phyloP scores from a whole-genome alignment of 2,113 vertebrate genomes.

The Pogona vitticeps region DNA sequence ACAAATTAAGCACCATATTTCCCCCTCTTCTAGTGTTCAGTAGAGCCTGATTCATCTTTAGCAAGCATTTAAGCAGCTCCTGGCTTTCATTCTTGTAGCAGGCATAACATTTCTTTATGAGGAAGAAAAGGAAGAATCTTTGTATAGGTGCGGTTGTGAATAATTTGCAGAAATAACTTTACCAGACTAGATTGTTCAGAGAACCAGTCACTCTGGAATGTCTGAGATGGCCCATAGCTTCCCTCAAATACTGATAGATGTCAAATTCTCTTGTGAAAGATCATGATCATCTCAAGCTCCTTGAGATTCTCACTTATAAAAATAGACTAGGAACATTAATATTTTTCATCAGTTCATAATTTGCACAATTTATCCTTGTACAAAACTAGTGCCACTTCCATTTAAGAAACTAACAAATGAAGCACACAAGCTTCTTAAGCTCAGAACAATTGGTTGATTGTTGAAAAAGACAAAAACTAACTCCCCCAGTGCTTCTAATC shows the following conservation, averaged over 20 bases:
- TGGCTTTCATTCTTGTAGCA: slow-evolving; percentile 46
- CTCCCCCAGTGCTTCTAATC: no score
- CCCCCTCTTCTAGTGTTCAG: slow-evolving; percentile 28
- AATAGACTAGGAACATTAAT: no score
- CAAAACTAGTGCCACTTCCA: no score
- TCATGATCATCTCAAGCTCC: no score
- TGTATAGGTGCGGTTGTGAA: not conserved
- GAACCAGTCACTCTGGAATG: slow-evolving; percentile 22
- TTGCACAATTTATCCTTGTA: no score
- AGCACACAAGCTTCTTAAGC: no score
- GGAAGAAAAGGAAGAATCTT: not conserved
- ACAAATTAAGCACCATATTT: slow-evolving; percentile 56
- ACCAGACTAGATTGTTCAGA: slow-evolving; percentile 9
- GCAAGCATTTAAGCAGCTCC: slow-evolving; percentile 29
- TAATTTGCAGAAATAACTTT: slow-evolving; percentile 29
- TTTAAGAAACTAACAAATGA: no score
- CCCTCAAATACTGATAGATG: not conserved
- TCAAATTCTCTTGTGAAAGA: not conserved
- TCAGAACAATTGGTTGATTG: no score
- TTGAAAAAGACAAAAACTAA: no score
- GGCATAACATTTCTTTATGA: slow-evolving; percentile 21
- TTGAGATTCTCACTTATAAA: no score
- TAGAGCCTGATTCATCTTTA: slow-evolving; percentile 49
- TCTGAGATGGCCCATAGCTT: not conserved
- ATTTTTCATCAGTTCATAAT: no score